phyloP scores from a whole-genome alignment of 1,140 invertebrate species.

The Lepidotrigona ventralis region DNA sequence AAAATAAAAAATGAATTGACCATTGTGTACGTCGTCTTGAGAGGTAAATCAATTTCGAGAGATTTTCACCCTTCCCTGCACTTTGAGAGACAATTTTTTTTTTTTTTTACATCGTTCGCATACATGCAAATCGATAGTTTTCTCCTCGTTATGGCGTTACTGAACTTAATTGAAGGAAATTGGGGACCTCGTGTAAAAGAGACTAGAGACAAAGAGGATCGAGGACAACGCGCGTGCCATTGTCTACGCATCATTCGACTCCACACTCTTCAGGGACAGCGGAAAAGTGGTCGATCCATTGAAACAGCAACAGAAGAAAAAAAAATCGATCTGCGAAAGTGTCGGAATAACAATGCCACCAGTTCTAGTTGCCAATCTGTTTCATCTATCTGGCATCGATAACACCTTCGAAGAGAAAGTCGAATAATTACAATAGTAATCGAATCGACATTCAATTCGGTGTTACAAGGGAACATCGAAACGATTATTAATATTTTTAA shows the following conservation, averaged over 20 bases:
- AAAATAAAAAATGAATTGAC: no score
- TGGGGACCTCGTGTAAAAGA: background rate
- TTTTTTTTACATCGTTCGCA: background rate
- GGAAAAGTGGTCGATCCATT: background rate
- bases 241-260: slow-evolving; percentile 9
- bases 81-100: background rate
- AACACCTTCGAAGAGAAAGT: slow-evolving; percentile 57
- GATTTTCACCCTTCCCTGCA: no score
- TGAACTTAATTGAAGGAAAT: background rate
- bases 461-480: no score
- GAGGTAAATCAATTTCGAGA: no score
- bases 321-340: slow-evolving; percentile 1
- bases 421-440: background rate
- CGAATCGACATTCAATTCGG: no score
- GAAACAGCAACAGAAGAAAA: background rate
- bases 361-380: background rate
- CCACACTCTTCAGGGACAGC: background rate
- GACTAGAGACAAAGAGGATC: background rate
- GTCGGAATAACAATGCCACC: background rate
- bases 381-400: slow-evolving; percentile 37
- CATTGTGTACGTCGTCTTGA: no score
- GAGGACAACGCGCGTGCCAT: background rate
- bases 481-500: no score
- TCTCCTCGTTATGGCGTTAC: background rate
- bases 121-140: background rate